Percentiles rank a stretch among this genome's conserved stretches.
Conservation (phyloP, 1,140 invertebrate species). For the Panulirus ornatus region DNA sequence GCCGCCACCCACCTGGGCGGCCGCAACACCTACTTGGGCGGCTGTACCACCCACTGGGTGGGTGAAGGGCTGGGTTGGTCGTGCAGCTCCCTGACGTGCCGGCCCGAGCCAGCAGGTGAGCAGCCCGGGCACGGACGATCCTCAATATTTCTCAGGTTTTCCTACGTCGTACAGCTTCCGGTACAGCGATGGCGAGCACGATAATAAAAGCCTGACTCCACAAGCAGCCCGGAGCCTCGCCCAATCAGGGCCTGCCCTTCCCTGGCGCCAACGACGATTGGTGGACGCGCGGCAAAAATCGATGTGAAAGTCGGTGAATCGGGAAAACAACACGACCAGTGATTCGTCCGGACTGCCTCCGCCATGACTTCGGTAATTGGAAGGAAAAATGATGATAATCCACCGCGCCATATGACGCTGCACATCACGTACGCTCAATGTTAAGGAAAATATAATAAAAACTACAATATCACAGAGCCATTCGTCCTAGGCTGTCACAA, state of each 20-base stretch:
- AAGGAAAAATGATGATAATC: too few relatives aligned
- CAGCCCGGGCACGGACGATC: too few relatives aligned
- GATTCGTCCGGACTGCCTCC: slow-evolving; percentile 46
- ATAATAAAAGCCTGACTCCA: slow-evolving; percentile 49
- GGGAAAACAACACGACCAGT: slow-evolving; percentile 62
- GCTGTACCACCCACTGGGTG: too few relatives aligned
- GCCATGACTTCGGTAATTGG: too few relatives aligned
- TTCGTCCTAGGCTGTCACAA: too few relatives aligned
- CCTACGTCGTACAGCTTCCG: slow-evolving; percentile 16
- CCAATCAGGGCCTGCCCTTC: slow-evolving; percentile 37
- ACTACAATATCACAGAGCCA: too few relatives aligned
- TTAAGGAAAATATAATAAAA: too few relatives aligned
- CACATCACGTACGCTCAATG: too few relatives aligned
- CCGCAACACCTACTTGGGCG: not conserved
- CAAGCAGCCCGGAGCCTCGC: slow-evolving; percentile 44
- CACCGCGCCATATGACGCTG: too few relatives aligned
- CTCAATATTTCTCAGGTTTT: not conserved
- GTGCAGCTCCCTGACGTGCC: too few relatives aligned
- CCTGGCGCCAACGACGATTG: slow-evolving; percentile 66
- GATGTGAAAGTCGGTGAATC: slow-evolving; percentile 63
- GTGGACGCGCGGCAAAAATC: slow-evolving; percentile 51
- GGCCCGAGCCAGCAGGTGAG: too few relatives aligned
- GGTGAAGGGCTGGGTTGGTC: too few relatives aligned
- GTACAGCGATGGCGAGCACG: slow-evolving; percentile 16
- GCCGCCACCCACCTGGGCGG: not conserved